Evolutionary conservation across 2,113 vertebrate species (phyloP).

Genomic region (Peromyscus leucopus): DNA sequence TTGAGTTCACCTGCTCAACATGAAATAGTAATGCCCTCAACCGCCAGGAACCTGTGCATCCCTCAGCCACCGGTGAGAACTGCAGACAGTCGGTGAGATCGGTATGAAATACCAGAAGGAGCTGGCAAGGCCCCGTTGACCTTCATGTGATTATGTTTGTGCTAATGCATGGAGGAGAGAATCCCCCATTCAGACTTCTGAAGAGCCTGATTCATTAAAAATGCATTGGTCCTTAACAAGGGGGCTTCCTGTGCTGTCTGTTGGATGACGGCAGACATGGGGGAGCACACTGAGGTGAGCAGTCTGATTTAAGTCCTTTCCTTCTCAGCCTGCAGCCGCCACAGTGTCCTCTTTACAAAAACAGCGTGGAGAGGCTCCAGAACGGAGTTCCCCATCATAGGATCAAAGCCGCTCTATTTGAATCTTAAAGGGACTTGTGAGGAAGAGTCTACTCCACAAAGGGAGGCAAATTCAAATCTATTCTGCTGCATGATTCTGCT

Average conservation of each 20-base stretch:
- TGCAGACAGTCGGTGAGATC: constrained; percentile 78
- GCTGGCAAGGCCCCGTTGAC: constrained; percentile 82
- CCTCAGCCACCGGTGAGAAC: constrained; percentile 79
- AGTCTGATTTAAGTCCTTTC: constrained; percentile 69
- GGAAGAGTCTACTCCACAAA: not conserved
- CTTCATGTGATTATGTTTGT: constrained; percentile 87
- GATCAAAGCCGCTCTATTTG: not conserved
- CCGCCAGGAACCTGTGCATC: constrained; percentile 85
- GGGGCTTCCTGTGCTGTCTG: constrained; percentile 63
- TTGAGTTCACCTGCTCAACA: constrained; percentile 84
- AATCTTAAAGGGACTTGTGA: constrained; percentile 54
- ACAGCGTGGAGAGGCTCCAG: constrained; percentile 33
- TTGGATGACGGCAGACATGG: accelerated
- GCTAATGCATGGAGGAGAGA: constrained; percentile 82
- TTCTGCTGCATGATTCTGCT: not conserved
- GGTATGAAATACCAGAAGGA: constrained; percentile 79
- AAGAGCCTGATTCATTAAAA: constrained; percentile 86
- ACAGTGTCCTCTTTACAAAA: not conserved
- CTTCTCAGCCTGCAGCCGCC: constrained; percentile 35
- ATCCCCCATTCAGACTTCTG: constrained; percentile 78
- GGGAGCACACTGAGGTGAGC: constrained; percentile 71
- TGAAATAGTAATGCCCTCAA: constrained; percentile 88
- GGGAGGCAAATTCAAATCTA: not conserved
- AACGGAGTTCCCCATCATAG: constrained; percentile 21
- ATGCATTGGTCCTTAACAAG: constrained; percentile 82